Evolutionary conservation across 1,140 invertebrate genomes (phyloP), one percentile per base, ranked within the genome.

Genomic region (Drusus annulatus): DNA sequence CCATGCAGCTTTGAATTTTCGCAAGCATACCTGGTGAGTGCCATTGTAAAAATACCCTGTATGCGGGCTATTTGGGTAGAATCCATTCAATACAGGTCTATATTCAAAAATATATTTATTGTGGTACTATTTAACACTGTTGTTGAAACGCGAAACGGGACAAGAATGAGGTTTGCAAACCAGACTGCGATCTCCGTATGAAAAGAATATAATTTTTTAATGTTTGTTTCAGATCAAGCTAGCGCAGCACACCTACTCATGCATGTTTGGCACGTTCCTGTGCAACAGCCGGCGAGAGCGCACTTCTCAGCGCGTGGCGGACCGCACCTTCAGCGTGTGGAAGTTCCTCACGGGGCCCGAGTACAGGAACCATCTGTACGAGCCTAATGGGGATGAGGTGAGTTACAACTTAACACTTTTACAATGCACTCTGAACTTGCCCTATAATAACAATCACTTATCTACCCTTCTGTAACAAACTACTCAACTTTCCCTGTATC

Each of bases 1-100:
- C 96, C 96, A 3, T 96, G 95, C 87, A 94, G 94, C 85, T 99
- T 99, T 90, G 95, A 99, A 91, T 99, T 99, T 89, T 98, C 97
- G 84, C 92, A 95, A 81, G 93, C 94, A 15, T 99, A 96, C 89
- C 91, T 99, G 90, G 98, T 98, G 86, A 93, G 92, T 87, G 62
- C 31, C 31, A 8, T 36, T 36, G 2, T 2, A 28, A 28, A 28
- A 21, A 71, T 6, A 28, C 28, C 2, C 2, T 28, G 6, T 3
- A 28, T 28, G 6, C 6, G 28, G 28, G 28, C 2, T 28, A 2
- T 6, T 28, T 3, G 2, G 28, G 6, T 6, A 28, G 28, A 28
- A 28, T 6, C 2, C 28, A 28, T 28, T 28, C 6, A 28, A 6
- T 6, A 28, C 28, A 28, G 28, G 6, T 28, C 28, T 28, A 28